phyloP scores from a whole-genome alignment of 2,888 invertebrate species.

The Microplitis manilae region DNA sequence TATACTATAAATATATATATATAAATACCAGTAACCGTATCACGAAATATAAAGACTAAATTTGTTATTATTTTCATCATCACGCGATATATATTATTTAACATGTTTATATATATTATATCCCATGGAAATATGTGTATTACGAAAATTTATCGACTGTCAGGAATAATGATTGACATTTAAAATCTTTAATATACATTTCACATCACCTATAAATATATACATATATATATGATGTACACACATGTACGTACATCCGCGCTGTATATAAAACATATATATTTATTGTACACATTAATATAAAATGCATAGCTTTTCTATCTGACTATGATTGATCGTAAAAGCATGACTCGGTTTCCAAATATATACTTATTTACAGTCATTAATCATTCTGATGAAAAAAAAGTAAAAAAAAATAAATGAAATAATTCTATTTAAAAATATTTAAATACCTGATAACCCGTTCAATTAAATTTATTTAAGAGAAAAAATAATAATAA shows the following conservation, averaged over 20 bases:
- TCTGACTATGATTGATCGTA: conserved; percentile 17
- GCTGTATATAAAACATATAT: neutral
- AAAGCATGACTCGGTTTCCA: conserved; percentile 7
- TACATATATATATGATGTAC: neutral
- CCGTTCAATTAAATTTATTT: too few relatives aligned
- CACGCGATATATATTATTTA: neutral
- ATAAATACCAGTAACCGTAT: neutral
- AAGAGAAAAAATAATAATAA: too few relatives aligned
- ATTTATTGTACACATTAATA: neutral
- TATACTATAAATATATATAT: neutral
- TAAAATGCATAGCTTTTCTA: conserved; percentile 8
- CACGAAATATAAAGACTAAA: neutral
- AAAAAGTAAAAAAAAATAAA: too few relatives aligned
- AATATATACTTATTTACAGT: neutral
- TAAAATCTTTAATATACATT: conserved; percentile 3
- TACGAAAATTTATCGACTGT: conserved; percentile 29
- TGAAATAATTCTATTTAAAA: neutral
- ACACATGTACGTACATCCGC: neutral
- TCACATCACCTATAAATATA: conserved; percentile 1
- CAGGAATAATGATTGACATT: conserved; percentile 27
- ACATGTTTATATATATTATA: conserved; percentile 6
- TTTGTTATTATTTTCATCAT: conserved; percentile 50
- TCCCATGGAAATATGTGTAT: conserved; percentile 30
- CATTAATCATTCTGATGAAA: neutral
- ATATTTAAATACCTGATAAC: too few relatives aligned